Evolutionary conservation across 2,113 vertebrate genomes (phyloP).

Genomic region (Hemibagrus wyckioides): DNA sequence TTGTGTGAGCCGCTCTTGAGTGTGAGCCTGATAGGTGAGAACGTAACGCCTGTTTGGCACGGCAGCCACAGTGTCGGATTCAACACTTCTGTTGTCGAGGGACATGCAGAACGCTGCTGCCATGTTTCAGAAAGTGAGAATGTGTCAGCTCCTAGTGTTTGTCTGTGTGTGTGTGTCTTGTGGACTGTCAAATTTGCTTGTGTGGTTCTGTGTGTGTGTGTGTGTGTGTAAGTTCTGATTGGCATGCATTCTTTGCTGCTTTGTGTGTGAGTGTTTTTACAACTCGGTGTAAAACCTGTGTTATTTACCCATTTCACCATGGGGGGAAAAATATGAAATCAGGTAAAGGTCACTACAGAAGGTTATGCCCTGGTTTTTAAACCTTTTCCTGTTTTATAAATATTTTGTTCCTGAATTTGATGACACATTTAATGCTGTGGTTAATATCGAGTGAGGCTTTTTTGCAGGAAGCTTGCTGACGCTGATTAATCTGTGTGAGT

Average conservation of each 20-base stretch:
- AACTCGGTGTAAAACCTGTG: constrained; percentile 12
- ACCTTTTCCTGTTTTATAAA: not conserved
- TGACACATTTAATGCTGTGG: not conserved
- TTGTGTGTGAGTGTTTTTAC: constrained; percentile 15
- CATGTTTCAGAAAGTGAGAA: constrained; percentile 22
- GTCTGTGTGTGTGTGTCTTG: not conserved
- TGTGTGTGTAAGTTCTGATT: constrained; percentile 6
- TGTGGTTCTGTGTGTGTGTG: not conserved
- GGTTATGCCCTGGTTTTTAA: not conserved
- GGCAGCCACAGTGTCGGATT: constrained; percentile 21
- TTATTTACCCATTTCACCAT: constrained; percentile 27
- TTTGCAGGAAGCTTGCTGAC: not conserved
- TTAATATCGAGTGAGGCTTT: not conserved
- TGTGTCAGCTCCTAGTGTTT: not conserved
- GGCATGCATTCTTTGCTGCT: constrained; percentile 7
- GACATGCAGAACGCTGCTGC: constrained; percentile 29
- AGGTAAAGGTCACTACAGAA: not conserved
- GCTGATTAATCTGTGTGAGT: not conserved
- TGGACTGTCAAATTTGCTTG: constrained; percentile 19
- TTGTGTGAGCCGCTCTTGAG: constrained; percentile 2
- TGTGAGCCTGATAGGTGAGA: constrained; percentile 31
- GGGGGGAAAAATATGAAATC: constrained; percentile 6
- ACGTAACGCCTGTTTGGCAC: constrained; percentile 24
- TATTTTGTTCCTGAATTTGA: not conserved
- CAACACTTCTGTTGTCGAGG: constrained; percentile 26